A percentile compares a stretch with the other conserved stretches of the same genome.
Evolutionary conservation across 2,888 invertebrate species (phyloP).

Genomic region (Ecdyonurus torrentis): DNA sequence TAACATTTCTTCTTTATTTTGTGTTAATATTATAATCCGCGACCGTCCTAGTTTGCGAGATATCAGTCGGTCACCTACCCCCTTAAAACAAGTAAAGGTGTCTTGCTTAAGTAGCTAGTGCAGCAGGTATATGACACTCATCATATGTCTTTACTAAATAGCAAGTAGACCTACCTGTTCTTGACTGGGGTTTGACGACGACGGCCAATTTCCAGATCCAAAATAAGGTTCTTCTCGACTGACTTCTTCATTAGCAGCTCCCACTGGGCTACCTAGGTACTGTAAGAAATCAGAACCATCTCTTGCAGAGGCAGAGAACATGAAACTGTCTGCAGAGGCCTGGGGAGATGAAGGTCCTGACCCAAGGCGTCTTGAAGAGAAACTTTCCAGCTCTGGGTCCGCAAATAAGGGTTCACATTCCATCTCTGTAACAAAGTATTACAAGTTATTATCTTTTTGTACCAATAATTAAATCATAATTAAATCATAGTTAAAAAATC

Average conservation of each 20-base stretch:
- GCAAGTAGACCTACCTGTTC: no score
- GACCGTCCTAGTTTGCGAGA: no score
- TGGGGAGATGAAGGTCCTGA: neutral
- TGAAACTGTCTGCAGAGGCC: neutral
- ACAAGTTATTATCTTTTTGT: slow-evolving; percentile 10
- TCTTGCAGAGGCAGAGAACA: neutral
- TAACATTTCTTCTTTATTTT: no score
- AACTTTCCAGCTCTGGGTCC: slow-evolving; percentile 32
- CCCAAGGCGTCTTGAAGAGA: slow-evolving; percentile 3
- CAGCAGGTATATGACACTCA: no score
- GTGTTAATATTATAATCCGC: no score
- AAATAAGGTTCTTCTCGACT: neutral
- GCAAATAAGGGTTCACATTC: slow-evolving; percentile 46
- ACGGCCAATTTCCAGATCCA: neutral
- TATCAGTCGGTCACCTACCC: no score
- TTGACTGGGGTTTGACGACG: neutral
- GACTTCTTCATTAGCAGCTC: neutral
- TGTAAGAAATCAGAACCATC: neutral
- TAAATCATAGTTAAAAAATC: no score
- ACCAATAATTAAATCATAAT: no score
- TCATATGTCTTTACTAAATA: no score
- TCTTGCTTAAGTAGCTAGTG: no score
- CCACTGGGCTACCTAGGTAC: neutral
- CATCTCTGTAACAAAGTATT: slow-evolving; percentile 37
- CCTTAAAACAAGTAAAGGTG: no score